Base-by-base conservation (phyloP, 2,113 vertebrate species). In the Synchiropus splendidus region DNA sequence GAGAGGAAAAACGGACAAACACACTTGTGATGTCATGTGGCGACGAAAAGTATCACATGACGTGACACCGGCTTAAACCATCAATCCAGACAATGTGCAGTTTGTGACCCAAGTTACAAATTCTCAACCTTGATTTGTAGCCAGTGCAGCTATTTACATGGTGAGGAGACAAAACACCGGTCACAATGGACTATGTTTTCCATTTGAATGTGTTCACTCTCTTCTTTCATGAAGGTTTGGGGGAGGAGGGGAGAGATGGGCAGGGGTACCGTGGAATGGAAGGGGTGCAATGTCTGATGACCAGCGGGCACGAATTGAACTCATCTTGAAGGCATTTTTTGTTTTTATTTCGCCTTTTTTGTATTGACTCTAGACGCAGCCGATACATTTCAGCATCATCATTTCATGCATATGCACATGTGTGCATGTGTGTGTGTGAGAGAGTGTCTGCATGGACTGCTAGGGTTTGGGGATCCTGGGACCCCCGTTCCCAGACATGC, bases 401-500 rank as follows among this genome's bases (percentile, higher is more conserved):
- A 27, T 27, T 27, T 27, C 21, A 27, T 8, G 21, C 21, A 27
- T n/a, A n/a, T 35, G 16, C 46, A 18, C 46, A 17, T 51, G 21
- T 34, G 33, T 43, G 38, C 42, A 42, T 33, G 39, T 45, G 38
- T 56, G 44, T 16, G 39, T 38, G n/a, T n/a, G n/a, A n/a, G n/a
- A n/a, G n/a, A n/a, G n/a, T n/a, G n/a, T n/a, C n/a, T n/a, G n/a
- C n/a, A n/a, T n/a, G 31, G n/a, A 50, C 34, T 39, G 35, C 18
- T 59, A 44, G 47, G 52, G 70, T 64, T 62, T 57, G 49, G 65
- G 88, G 89, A 91, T 89, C 88, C 87, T 88, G 88, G 74, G 87
- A 92, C 88, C 86, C 83, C 85, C 85, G 88, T 92, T 94, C 89
- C 91, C 90, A 97, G 91, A 96, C 92, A 93, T 85, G 81, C 74